Evolutionary conservation across 2,797 vertebrate genomes (phyloP).

Genomic region (Ibycter americanus): DNA sequence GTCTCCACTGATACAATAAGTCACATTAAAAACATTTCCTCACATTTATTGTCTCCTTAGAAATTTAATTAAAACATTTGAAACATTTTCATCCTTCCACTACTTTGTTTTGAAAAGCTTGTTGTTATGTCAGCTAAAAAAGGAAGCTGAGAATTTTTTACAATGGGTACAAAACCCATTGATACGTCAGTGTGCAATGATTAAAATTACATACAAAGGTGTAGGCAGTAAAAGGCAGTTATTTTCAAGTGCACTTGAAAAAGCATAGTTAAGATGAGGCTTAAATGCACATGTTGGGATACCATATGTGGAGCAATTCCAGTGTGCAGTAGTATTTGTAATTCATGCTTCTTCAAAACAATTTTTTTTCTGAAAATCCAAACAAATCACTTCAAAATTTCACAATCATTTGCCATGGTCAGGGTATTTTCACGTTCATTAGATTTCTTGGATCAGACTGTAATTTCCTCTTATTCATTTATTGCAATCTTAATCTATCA

Average conservation of each 20-base stretch:
- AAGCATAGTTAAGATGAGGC: neutral
- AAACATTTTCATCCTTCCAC: neutral
- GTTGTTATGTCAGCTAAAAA: neutral
- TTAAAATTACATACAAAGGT: neutral
- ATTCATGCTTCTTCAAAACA: neutral
- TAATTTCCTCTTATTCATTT: neutral
- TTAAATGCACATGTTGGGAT: neutral
- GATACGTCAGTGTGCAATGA: neutral
- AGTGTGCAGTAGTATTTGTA: neutral
- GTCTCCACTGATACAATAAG: neutral
- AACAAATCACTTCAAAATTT: neutral
- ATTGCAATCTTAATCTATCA: neutral
- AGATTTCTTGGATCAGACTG: neutral
- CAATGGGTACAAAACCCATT: accelerated
- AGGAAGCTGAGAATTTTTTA: neutral
- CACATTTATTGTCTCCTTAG: neutral
- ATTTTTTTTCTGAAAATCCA: neutral
- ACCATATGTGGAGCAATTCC: neutral
- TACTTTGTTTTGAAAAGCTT: neutral
- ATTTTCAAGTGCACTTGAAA: neutral
- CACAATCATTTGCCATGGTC: neutral
- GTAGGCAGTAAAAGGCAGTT: neutral
- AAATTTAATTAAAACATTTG: neutral
- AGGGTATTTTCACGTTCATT: neutral
- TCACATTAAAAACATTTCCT: neutral